Base-by-base conservation (phyloP, 2,797 vertebrate genomes). In the Phataginus tricuspis region DNA sequence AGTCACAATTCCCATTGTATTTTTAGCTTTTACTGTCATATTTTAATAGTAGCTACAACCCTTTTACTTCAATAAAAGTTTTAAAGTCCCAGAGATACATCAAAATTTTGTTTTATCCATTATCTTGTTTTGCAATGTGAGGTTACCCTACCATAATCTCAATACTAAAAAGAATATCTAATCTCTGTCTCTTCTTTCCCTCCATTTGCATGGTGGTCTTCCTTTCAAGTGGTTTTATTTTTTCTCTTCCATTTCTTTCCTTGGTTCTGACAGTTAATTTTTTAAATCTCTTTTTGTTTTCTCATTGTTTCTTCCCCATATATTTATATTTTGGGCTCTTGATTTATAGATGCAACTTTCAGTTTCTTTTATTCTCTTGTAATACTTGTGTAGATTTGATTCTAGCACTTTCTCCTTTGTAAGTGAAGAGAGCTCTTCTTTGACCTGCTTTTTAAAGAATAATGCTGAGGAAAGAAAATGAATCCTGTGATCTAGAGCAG, bases 21-120 rank as follows among this genome's bases (percentile, higher is more conserved):
- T 75, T 88, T 92, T 92, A 74, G 42, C 25, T 86, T 94, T 90
- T 86, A 13, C 29, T 96, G 4, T 61, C 64, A 77, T 80, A 80
- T n/a, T 59, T 90, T 7, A 94, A 7, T 53, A 61, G 66, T 93
- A 37, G 53, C 45, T 69, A 63, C 31, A 64, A 39, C 51, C 1
- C 12, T 79, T 86, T 90, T 90, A 91, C 55, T 63, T 94, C 18
- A 78, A 21, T 69, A 61, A 66, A 94, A 74, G 27, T 91, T 85
- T 96, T 91, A 45, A 91, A 59, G 14, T 84, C 34, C 53, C 25
- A 77, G 34, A 31, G 34, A 53, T 77, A 18, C 34, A 83, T 83
- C 31, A 37, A 5, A 88, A 66, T 84, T 59, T 90, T 66, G 23
- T 61, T 63, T 82, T 53, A 84, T 55, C 68, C 29, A 45, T 72